A percentile compares a stretch with the other conserved stretches of the same genome.
phyloP scores from a whole-genome alignment of 2,113 vertebrate genomes.

The Leucopsar rothschildi region DNA sequence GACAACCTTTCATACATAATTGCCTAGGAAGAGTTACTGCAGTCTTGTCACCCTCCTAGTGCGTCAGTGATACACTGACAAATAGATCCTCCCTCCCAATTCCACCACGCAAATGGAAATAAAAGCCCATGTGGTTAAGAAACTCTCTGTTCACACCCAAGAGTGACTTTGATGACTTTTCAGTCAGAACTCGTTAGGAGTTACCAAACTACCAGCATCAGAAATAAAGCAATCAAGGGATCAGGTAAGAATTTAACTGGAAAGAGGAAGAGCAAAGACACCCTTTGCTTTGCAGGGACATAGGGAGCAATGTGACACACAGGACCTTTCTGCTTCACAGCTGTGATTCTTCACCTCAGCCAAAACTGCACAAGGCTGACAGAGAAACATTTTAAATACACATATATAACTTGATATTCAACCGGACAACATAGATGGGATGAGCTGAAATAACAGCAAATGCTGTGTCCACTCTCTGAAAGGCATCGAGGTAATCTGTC shows the following conservation, averaged over 20 bases:
- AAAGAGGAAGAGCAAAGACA: not conserved
- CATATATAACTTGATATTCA: not conserved
- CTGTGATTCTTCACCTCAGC: not conserved
- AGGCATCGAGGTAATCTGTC: not conserved
- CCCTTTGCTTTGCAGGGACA: not conserved
- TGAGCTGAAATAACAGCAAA: not conserved
- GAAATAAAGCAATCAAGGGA: slow-evolving; percentile 1
- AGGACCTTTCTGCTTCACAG: not conserved
- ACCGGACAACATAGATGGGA: not conserved
- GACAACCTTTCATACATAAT: slow-evolving; percentile 42
- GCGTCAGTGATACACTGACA: not conserved
- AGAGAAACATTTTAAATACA: not conserved
- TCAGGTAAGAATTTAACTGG: not conserved
- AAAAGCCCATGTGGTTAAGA: slow-evolving; percentile 23
- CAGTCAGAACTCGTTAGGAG: not conserved
- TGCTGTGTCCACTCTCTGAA: not conserved
- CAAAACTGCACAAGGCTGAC: not conserved
- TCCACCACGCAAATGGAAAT: not conserved
- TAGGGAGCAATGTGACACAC: not conserved
- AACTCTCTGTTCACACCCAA: not conserved
- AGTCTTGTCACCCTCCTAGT: slow-evolving; percentile 32
- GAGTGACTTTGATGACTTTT: not conserved
- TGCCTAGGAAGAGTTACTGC: slow-evolving; percentile 51
- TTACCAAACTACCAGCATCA: not conserved
- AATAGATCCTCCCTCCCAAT: slow-evolving; percentile 29